Conservation (phyloP, 2,113 vertebrate species). For the Oenanthe oenanthe region DNA sequence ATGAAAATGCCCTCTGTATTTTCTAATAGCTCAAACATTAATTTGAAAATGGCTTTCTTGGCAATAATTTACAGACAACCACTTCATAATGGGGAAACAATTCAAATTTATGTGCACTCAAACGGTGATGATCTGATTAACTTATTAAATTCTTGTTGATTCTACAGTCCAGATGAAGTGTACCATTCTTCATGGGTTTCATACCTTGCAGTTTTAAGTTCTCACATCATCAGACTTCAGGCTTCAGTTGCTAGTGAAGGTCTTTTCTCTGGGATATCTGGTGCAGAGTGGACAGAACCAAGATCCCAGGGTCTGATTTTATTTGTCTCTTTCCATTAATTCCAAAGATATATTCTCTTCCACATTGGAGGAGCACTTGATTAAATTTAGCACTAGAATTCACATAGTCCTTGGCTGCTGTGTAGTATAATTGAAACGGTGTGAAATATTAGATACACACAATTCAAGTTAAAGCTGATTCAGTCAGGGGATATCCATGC, state of each 20-base stretch:
- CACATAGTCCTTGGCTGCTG: conserved; percentile 21
- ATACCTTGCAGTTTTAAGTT: conserved; percentile 64
- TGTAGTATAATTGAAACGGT: conserved; percentile 45
- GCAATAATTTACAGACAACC: conserved; percentile 82
- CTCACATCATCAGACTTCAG: conserved; percentile 57
- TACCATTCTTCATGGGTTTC: conserved; percentile 75
- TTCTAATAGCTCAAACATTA: conserved; percentile 80
- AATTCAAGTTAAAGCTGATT: conserved; percentile 46
- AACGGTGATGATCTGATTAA: conserved; percentile 81
- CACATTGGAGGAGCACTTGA: conserved; percentile 60
- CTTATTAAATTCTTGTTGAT: conserved; percentile 85
- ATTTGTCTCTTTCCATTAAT: conserved; percentile 63
- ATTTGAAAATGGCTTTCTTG: conserved; percentile 78
- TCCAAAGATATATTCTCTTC: conserved; percentile 53
- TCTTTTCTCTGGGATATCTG: conserved; percentile 40
- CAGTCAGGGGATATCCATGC: conserved; percentile 11
- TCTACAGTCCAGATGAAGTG: conserved; percentile 73
- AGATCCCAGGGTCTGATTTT: conserved; percentile 25
- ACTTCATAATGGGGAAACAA: conserved; percentile 81
- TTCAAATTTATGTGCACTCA: conserved; percentile 81
- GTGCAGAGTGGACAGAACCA: conserved; percentile 17
- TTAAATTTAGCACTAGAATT: conserved; percentile 70
- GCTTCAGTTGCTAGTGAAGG: conserved; percentile 62
- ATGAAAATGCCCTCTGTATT: conserved; percentile 81
- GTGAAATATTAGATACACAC: conserved; percentile 45